Percentiles rank a stretch among this genome's conserved stretches.
Evolutionary conservation across 2,797 vertebrate genomes (phyloP).

Genomic region (Sebastes steindachneri): DNA sequence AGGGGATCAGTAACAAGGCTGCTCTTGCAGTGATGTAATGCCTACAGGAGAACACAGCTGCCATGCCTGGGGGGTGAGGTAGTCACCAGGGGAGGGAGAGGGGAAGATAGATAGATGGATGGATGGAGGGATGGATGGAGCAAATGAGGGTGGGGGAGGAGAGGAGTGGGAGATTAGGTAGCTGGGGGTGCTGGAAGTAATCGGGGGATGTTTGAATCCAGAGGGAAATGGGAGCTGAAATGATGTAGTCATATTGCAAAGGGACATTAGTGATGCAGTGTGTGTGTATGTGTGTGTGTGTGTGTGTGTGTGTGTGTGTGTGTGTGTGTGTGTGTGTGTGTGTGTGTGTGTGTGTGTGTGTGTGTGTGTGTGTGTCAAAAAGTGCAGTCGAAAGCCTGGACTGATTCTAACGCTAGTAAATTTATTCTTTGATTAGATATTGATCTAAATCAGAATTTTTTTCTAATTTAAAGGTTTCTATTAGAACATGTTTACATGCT

Average conservation of each 20-base stretch:
- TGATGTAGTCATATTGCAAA: slow-evolving; percentile 24
- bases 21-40: slow-evolving; percentile 85
- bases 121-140: slow-evolving; percentile 23
- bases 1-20: slow-evolving; percentile 82
- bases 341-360: not conserved
- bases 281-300: not conserved
- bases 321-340: not conserved
- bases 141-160: slow-evolving; percentile 30
- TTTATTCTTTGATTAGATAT: not conserved
- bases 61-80: slow-evolving; percentile 84
- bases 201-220: slow-evolving; percentile 25
- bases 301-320: not conserved
- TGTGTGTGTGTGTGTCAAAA: not conserved
- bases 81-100: slow-evolving; percentile 64
- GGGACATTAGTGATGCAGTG: slow-evolving; percentile 4
- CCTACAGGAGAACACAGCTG: slow-evolving; percentile 84
- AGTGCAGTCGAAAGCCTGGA: not conserved
- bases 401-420: not conserved
- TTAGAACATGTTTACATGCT: too few relatives aligned
- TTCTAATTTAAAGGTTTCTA: too few relatives aligned
- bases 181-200: slow-evolving; percentile 10
- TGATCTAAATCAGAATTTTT: not conserved
- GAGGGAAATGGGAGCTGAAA: slow-evolving; percentile 18
- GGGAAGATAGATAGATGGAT: slow-evolving; percentile 42
- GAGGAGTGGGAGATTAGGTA: slow-evolving; percentile 24